These are phyloP conservation scores for Chinchilla lanigera DNA, from an alignment of 2,113 vertebrate species.

Conservation along the genomic window DNA sequence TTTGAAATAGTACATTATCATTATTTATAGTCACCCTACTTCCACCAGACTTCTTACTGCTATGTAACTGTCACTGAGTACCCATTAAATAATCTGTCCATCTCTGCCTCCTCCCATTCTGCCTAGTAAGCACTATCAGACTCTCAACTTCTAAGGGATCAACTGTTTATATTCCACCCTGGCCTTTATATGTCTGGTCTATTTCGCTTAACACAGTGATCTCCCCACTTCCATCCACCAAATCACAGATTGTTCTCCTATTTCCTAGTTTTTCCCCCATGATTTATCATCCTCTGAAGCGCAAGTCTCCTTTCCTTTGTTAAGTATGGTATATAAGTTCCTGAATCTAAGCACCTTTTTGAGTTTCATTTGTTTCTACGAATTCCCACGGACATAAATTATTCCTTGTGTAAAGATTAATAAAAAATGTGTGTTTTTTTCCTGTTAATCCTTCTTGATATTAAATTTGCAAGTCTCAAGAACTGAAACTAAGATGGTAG, in stretches of 20 bases:
- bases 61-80: neutral
- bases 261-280: neutral
- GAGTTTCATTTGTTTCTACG: constrained; percentile 14
- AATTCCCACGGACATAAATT: constrained; percentile 4
- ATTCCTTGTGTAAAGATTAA: neutral
- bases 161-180: neutral
- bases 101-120: too few species aligned
- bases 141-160: neutral
- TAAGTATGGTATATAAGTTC: neutral
- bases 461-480: neutral
- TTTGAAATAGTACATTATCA: neutral
- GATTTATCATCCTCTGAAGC: neutral
- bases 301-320: neutral
- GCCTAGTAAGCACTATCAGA: neutral
- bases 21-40: neutral
- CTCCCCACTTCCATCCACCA: neutral
- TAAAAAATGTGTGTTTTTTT: neutral
- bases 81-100: neutral
- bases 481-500: neutral
- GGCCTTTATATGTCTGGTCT: neutral
- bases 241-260: neutral
- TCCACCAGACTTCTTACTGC: neutral
- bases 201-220: neutral
- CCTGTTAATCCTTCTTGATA: neutral
- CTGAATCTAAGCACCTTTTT: neutral